These are phyloP conservation scores for Candidula unifasciata DNA, from an alignment of 2,888 invertebrate species.

Conservation along the genomic window DNA sequence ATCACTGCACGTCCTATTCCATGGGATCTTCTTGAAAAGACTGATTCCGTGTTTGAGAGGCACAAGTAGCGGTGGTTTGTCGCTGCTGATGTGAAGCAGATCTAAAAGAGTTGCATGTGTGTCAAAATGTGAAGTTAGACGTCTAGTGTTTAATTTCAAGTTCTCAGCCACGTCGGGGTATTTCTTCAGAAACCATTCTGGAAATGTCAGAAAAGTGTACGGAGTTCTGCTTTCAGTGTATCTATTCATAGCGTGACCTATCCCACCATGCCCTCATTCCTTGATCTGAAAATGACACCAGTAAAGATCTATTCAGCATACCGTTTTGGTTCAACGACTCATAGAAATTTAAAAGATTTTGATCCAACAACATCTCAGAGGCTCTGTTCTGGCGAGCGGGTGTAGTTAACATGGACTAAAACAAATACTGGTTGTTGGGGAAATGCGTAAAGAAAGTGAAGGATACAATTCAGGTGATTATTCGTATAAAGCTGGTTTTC, in stretches of 20 bases:
- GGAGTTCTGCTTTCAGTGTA: slow-evolving; percentile 91
- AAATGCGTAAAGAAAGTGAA: slow-evolving; percentile 81
- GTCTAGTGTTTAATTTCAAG: slow-evolving; percentile 82
- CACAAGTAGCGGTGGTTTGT: slow-evolving; percentile 37
- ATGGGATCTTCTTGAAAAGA: not conserved
- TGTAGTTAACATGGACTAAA: slow-evolving; percentile 89
- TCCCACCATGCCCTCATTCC: slow-evolving; percentile 91
- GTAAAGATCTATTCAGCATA: slow-evolving; percentile 65
- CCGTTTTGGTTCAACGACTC: slow-evolving; percentile 76
- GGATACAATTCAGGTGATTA: slow-evolving; percentile 83
- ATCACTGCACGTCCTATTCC: slow-evolving; percentile 78
- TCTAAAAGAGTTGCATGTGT: slow-evolving; percentile 88
- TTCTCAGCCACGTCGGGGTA: slow-evolving; percentile 83
- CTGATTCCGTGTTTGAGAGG: not conserved
- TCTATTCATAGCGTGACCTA: slow-evolving; percentile 87
- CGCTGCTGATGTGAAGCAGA: slow-evolving; percentile 77
- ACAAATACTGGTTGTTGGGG: slow-evolving; percentile 85
- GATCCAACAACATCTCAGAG: slow-evolving; percentile 86
- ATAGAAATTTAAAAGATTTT: slow-evolving; percentile 82
- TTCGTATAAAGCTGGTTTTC: slow-evolving; percentile 85
- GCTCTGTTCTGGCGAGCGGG: slow-evolving; percentile 91
- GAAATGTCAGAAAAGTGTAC: slow-evolving; percentile 86
- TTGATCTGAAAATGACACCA: slow-evolving; percentile 87
- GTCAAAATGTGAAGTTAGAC: slow-evolving; percentile 90
- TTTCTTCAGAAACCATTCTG: slow-evolving; percentile 84